phyloP scores from a whole-genome alignment of 2,888 invertebrate species.

The Dioctria linearis region DNA sequence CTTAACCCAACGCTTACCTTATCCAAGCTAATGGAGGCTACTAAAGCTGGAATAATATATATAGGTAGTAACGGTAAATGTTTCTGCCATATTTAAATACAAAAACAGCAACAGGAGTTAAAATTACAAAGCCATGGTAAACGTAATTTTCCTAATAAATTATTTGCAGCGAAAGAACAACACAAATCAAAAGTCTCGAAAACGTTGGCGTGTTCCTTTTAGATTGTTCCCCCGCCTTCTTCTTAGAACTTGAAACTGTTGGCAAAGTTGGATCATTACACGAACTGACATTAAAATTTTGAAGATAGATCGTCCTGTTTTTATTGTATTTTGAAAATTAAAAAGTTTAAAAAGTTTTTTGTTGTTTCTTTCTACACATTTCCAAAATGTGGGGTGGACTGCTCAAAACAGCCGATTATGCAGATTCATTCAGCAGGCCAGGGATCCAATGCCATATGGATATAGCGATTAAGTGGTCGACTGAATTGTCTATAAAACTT shows the following conservation, averaged over 20 bases:
- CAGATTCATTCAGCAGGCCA: not conserved
- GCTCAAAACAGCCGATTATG: conserved; percentile 24
- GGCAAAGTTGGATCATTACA: conserved; percentile 31
- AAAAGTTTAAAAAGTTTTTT: conserved; percentile 15
- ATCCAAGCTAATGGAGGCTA: too few species aligned
- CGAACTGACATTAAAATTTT: conserved; percentile 28
- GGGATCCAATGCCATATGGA: not conserved
- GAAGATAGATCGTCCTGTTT: conserved; percentile 14
- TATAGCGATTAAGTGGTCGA: not conserved
- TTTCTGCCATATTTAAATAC: not conserved
- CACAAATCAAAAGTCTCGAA: conserved; percentile 20
- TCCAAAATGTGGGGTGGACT: conserved; percentile 12
- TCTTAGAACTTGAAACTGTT: conserved; percentile 8
- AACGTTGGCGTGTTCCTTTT: not conserved
- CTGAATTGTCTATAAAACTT: not conserved
- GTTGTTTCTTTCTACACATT: not conserved
- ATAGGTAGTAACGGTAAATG: not conserved
- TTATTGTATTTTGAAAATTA: conserved; percentile 35
- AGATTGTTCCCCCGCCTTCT: not conserved
- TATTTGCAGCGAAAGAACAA: conserved; percentile 29
- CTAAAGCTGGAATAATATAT: not conserved
- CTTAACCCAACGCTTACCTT: not conserved
- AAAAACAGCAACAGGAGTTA: not conserved
- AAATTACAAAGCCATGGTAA: not conserved
- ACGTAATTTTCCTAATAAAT: conserved; percentile 4